Conservation (phyloP, 2,888 invertebrate genomes). For the Pristionchus maxplancki region DNA sequence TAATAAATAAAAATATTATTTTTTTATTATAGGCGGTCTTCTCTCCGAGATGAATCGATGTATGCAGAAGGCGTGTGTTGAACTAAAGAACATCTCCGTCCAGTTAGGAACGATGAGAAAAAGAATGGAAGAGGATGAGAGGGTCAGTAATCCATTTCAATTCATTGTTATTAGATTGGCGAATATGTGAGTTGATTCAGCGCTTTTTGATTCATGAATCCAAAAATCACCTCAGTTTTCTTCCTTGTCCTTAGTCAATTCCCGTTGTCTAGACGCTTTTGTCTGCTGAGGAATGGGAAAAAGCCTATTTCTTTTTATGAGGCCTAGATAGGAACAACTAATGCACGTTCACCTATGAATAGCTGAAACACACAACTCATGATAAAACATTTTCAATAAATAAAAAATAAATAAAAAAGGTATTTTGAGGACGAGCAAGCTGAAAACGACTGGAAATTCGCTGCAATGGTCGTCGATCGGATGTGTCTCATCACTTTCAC, state of each 20-base stretch:
- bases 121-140: conserved; percentile 68
- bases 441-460: conserved; percentile 76
- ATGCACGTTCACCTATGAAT: no score
- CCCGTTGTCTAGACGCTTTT: neutral
- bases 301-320: no score
- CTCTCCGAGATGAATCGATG: conserved; percentile 52
- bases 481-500: conserved; percentile 73
- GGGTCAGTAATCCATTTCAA: conserved; percentile 52
- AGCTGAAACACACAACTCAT: no score
- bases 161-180: neutral
- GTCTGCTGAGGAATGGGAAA: no score
- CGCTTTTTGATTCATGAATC: neutral
- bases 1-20: no score
- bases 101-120: conserved; percentile 67
- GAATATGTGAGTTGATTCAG: neutral
- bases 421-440: conserved; percentile 68
- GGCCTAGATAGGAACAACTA: no score
- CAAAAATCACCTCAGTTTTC: neutral
- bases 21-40: neutral
- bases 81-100: conserved; percentile 64
- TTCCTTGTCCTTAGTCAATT: neutral
- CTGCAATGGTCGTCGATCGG: conserved; percentile 73
- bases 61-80: conserved; percentile 69
- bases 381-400: no score
- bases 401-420: no score